A percentile compares a stretch with the other conserved stretches of the same genome.
These are phyloP conservation scores for Metellina segmentata DNA, from an alignment of 2,888 invertebrate genomes.

Conservation along the genomic window DNA sequence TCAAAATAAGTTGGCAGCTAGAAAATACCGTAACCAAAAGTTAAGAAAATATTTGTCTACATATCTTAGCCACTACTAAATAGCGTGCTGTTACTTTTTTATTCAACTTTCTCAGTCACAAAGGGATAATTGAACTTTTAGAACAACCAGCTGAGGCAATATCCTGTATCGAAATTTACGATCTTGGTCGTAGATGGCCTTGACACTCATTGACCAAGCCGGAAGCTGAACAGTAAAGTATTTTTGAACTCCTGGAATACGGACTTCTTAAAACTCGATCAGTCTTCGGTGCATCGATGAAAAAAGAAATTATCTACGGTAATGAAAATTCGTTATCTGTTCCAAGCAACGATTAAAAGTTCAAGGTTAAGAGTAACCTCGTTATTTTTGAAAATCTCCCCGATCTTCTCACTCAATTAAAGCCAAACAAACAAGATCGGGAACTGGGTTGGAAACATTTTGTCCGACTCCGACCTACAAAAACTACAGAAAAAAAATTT, in stretches of 20 bases:
- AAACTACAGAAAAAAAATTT: not conserved
- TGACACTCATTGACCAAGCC: not conserved
- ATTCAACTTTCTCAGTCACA: not conserved
- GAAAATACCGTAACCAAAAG: too few relatives aligned
- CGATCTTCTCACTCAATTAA: not conserved
- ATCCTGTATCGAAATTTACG: conserved; percentile 1
- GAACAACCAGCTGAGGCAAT: not conserved
- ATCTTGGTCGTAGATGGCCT: not conserved
- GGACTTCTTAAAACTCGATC: not conserved
- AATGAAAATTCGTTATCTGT: not conserved
- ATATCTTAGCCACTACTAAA: not conserved
- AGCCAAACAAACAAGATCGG: not conserved
- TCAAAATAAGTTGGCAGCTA: too few relatives aligned
- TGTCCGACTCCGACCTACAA: not conserved
- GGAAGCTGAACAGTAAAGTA: not conserved
- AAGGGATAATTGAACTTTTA: not conserved
- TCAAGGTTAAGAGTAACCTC: not conserved
- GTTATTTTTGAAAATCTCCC: not conserved
- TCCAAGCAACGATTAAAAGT: not conserved
- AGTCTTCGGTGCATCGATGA: not conserved
- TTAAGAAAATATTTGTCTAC: too few relatives aligned
- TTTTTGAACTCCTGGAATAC: not conserved
- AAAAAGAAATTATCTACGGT: not conserved
- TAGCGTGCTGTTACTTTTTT: not conserved
- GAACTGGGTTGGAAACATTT: not conserved